A percentile compares a stretch with the other conserved stretches of the same genome.
Evolutionary conservation across 2,113 vertebrate species (phyloP).

Genomic region (Odocoileus virginianus): DNA sequence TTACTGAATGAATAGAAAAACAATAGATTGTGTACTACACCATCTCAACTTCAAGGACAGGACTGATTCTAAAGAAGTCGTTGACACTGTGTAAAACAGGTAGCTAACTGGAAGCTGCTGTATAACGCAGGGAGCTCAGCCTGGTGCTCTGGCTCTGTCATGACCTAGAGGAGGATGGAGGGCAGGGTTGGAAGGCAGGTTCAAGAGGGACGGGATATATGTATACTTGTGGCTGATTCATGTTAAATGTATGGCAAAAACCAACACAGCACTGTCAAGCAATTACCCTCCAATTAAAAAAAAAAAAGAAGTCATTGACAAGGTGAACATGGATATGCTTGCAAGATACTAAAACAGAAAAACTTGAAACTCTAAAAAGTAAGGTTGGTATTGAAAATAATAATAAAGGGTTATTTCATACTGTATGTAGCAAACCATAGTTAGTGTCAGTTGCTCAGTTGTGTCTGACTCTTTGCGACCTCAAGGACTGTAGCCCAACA

Average conservation of each 20-base stretch:
- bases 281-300: not conserved
- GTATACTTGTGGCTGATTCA: not conserved
- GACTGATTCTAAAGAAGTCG: not conserved
- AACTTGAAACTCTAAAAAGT: not conserved
- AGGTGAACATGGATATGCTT: not conserved
- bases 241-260: not conserved
- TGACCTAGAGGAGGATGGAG: not conserved
- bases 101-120: not conserved
- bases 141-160: not conserved
- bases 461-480: not conserved
- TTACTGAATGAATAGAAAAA: not conserved
- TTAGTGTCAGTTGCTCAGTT: not conserved
- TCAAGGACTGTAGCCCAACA: not conserved
- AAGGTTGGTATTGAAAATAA: not conserved
- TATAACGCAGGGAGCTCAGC: not conserved
- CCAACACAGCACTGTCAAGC: not conserved
- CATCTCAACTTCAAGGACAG: not conserved
- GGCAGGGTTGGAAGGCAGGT: not conserved
- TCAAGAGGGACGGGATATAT: not conserved
- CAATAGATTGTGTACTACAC: not conserved
- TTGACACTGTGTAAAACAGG: not conserved
- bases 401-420: not conserved
- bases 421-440: not conserved
- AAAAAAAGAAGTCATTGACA: not conserved
- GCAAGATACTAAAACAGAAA: constrained; percentile 1